Evolutionary conservation across 2,113 vertebrate species (phyloP).

Genomic region (Podiceps cristatus): DNA sequence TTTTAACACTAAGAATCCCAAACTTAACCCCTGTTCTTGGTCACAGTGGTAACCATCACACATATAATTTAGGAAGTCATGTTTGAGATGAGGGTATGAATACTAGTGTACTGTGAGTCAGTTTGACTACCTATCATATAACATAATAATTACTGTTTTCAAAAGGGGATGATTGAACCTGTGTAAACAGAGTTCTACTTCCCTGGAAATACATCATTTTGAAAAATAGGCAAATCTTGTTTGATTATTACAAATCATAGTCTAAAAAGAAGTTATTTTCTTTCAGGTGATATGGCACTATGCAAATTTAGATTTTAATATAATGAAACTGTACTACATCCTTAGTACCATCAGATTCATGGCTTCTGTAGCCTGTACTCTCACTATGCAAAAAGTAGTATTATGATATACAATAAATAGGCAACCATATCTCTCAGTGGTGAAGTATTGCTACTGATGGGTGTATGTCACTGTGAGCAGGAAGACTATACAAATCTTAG

Average conservation of each 20-base stretch:
- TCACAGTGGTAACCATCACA: not conserved
- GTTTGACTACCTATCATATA: not conserved
- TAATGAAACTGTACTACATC: not conserved
- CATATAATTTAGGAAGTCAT: not conserved
- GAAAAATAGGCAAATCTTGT: not conserved
- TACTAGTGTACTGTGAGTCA: not conserved
- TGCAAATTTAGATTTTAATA: not conserved
- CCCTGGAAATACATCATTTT: not conserved
- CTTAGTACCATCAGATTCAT: not conserved
- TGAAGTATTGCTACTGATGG: not conserved
- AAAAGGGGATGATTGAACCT: not conserved
- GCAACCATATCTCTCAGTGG: not conserved
- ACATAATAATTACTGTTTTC: conserved; percentile 24
- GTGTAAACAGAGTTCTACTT: not conserved
- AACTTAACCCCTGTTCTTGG: not conserved
- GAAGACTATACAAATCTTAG: not conserved
- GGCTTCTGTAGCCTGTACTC: not conserved
- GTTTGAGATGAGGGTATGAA: not conserved
- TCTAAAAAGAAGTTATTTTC: not conserved
- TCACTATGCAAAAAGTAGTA: not conserved
- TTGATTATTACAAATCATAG: not conserved
- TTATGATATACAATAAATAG: not conserved
- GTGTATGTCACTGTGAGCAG: not conserved
- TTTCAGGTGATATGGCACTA: not conserved
- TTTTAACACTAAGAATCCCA: not conserved